Base-by-base conservation (phyloP, 1,140 invertebrate genomes). In the Temnothorax nylanderi region DNA sequence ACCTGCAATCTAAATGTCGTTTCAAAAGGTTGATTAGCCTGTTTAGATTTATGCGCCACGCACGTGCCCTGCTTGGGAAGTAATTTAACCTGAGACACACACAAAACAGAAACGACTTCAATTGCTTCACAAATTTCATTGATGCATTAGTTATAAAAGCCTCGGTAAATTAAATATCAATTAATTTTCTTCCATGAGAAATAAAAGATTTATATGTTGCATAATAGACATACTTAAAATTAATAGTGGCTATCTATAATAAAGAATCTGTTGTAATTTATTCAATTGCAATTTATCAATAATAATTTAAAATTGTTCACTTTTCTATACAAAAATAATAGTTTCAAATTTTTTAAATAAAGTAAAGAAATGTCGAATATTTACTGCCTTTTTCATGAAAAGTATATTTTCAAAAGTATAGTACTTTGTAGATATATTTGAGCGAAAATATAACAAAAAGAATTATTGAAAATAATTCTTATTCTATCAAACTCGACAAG, bases 1-100 rank as follows among this genome's bases (percentile, higher is more conserved):
- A 95, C 96, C 95, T 96, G 96, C 84, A 98, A 95, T 91, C 97
- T 96, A 92, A 98, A 97, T 41, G 97, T 98, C 90, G 97, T 97
- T 96, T 97, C 97, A 90, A 97, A 97, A 26, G 97, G 97, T 92
- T 97, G 97, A 92, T 94, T 95, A 74, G 91, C 85, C 54, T 94
- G 94, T 44, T 92, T 93, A 6, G 88, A 85, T 91, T 95, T 95
- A 93, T 91, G 95, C 92, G 92, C 93, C 92, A 95, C 91, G 41
- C 94, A 94, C 44, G 94, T 95, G 60, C 94, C 94, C 75, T 95
- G 94, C 90, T 95, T 95, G 85, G 96, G 95, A 92, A 97, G 96
- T 80, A 97, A 95, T 89, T 97, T 96, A 74, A 97, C 96, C 94
- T 97, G 95, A 4, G 97, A 82, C 8, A 65, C 4, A 54, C 0